Conservation (phyloP, 2,888 invertebrate genomes). For the Antheraea yamamai region DNA sequence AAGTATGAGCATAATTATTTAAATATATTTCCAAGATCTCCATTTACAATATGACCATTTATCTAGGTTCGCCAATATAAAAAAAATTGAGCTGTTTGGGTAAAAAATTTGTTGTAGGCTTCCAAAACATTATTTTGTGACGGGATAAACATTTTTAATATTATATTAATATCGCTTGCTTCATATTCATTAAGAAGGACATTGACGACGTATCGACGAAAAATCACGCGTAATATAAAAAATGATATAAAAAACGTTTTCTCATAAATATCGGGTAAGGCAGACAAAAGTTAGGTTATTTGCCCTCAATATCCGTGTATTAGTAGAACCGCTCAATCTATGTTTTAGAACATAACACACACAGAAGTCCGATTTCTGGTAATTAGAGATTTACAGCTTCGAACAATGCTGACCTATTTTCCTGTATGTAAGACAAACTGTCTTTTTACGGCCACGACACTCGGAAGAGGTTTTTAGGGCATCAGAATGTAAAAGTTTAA, state of each 20-base stretch:
- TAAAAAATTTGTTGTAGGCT: not conserved
- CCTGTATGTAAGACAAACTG: not conserved
- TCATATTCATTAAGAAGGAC: not conserved
- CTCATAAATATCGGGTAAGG: not conserved
- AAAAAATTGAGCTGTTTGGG: not conserved
- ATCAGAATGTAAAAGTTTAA: constrained; percentile 1
- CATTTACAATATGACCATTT: not conserved
- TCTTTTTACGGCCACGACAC: not conserved
- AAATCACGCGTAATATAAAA: no score
- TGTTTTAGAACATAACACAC: not conserved
- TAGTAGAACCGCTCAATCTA: not conserved
- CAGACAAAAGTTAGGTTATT: not conserved
- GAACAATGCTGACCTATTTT: not conserved
- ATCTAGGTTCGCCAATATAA: not conserved
- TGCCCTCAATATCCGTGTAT: not conserved
- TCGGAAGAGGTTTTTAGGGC: constrained; percentile 8
- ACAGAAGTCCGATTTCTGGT: not conserved
- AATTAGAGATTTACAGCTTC: not conserved
- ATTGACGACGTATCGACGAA: no score
- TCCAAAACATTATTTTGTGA: not conserved
- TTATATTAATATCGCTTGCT: not conserved
- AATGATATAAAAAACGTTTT: not conserved
- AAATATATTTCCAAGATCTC: no score
- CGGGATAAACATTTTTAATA: not conserved
- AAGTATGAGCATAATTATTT: no score